Conservation (phyloP, 2,113 vertebrate genomes). For the Glareola pratincola region DNA sequence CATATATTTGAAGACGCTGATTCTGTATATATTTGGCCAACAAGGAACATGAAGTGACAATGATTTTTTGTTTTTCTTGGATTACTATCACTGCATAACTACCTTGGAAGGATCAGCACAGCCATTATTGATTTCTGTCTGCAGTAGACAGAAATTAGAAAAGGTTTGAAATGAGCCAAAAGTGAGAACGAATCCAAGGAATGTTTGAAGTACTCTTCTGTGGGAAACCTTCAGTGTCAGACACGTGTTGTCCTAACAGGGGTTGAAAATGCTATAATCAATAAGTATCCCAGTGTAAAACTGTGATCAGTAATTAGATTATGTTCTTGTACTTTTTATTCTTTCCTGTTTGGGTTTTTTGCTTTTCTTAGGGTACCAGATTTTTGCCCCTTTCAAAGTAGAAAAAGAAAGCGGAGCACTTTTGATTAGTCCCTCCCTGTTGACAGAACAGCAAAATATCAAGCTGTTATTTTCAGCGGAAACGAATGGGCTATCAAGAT, state of each 20-base stretch:
- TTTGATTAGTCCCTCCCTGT: not conserved
- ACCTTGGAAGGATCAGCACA: not conserved
- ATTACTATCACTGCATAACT: not conserved
- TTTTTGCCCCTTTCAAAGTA: not conserved
- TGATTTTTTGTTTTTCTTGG: not conserved
- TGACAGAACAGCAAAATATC: not conserved
- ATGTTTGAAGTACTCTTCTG: not conserved
- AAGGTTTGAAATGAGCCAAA: not conserved
- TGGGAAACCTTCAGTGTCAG: not conserved
- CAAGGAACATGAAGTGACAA: not conserved
- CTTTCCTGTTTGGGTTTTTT: not conserved
- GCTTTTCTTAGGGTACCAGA: not conserved
- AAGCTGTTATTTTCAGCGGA: not conserved
- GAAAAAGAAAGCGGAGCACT: not conserved
- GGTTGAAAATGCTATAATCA: fast-evolving
- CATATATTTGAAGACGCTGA: not conserved
- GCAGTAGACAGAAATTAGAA: not conserved
- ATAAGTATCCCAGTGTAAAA: not conserved
- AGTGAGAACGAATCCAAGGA: not conserved
- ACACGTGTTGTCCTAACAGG: not conserved
- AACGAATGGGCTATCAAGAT: not conserved
- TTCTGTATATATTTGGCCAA: not conserved
- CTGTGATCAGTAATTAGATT: not conserved
- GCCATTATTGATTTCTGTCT: not conserved
- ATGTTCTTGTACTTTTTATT: not conserved